Evolutionary conservation across 2,113 vertebrate species (phyloP).

Genomic region (Fulmarus glacialis): DNA sequence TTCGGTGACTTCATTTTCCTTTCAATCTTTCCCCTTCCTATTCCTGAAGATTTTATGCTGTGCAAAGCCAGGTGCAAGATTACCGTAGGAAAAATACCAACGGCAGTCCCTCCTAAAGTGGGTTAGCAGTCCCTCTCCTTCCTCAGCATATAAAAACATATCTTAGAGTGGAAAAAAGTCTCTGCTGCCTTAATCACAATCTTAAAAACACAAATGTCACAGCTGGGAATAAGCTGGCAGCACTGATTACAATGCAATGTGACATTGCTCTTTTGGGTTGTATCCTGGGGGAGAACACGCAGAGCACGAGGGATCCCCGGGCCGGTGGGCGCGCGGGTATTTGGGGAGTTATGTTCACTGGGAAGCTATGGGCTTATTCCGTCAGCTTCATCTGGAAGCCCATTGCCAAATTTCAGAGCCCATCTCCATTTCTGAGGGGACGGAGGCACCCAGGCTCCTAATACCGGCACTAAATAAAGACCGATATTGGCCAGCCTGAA

Average conservation of each 20-base stretch:
- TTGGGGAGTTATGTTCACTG: background rate
- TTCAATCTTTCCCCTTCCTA: background rate
- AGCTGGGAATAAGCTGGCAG: background rate
- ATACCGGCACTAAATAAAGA: background rate
- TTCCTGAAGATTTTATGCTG: background rate
- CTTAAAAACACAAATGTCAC: background rate
- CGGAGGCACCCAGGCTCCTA: background rate
- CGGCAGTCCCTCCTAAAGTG: no score
- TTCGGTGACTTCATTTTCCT: background rate
- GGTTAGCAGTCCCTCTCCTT: background rate
- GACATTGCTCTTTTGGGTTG: background rate
- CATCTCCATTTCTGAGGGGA: background rate
- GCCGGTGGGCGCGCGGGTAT: background rate
- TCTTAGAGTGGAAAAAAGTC: background rate
- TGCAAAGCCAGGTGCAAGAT: background rate
- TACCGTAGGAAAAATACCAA: background rate
- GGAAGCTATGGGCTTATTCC: background rate
- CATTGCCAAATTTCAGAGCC: background rate
- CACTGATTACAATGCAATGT: fast-evolving
- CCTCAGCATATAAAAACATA: background rate
- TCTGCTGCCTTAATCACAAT: background rate
- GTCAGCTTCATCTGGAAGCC: background rate
- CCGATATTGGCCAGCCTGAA: background rate
- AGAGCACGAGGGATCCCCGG: fast-evolving
- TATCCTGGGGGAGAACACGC: background rate